Conservation (phyloP, 2,888 invertebrate species). For the Graphium colonna region DNA sequence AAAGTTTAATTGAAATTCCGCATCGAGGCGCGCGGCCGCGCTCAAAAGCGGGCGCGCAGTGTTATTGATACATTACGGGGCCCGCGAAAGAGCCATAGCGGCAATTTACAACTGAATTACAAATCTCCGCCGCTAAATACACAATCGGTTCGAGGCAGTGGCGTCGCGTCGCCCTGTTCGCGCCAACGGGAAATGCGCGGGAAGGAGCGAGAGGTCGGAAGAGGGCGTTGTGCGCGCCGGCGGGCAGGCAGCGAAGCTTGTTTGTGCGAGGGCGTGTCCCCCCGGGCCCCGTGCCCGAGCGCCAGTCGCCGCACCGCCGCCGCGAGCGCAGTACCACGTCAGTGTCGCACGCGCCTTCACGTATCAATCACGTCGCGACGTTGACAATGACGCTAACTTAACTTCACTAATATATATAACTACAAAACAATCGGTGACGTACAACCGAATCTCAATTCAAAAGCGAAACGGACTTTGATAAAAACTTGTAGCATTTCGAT, state of each 20-base stretch:
- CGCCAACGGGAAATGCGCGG: constrained; percentile 22
- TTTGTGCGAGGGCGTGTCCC: constrained; percentile 69
- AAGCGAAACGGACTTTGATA: no score
- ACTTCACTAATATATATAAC: no score
- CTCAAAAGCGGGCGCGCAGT: constrained; percentile 53
- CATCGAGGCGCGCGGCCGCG: constrained; percentile 37
- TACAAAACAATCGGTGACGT: no score
- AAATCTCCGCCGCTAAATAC: constrained; percentile 75
- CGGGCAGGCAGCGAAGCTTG: constrained; percentile 69
- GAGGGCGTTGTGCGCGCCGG: constrained; percentile 47
- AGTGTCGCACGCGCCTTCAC: constrained; percentile 44
- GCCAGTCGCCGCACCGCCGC: constrained; percentile 66
- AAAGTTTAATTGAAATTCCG: constrained; percentile 76
- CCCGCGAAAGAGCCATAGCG: constrained; percentile 67
- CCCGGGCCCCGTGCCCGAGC: constrained; percentile 32
- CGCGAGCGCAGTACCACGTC: constrained; percentile 50
- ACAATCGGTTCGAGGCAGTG: constrained; percentile 75
- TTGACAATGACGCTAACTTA: no score
- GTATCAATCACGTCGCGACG: constrained; percentile 18
- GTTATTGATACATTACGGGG: constrained; percentile 78
- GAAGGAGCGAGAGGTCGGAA: constrained; percentile 40
- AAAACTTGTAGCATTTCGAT: no score
- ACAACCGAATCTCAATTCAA: no score
- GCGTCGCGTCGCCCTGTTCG: constrained; percentile 46
- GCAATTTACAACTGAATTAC: constrained; percentile 78